phyloP scores from a whole-genome alignment of 2,888 invertebrate genomes.

The Unio pictorum region DNA sequence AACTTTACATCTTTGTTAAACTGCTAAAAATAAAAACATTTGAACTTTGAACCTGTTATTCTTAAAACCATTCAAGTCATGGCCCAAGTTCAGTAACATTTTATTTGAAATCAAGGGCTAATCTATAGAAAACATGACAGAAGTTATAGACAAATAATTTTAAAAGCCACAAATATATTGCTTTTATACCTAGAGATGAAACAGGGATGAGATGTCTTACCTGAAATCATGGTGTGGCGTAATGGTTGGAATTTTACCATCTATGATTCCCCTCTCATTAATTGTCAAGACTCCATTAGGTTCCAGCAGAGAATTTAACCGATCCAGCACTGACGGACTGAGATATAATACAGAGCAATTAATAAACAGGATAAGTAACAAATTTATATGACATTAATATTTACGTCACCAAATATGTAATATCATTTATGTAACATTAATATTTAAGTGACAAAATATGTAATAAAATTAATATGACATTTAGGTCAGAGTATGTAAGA shows the following conservation, averaged over 20 bases:
- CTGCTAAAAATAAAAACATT: neutral
- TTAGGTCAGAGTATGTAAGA: no score
- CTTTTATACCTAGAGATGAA: neutral
- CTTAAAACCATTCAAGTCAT: no score
- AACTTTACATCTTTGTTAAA: neutral
- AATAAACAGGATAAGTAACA: neutral
- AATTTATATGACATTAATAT: no score
- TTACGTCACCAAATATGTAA: no score
- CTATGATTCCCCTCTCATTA: constrained; percentile 89
- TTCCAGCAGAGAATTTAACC: constrained; percentile 95
- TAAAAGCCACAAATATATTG: neutral
- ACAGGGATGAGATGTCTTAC: constrained; percentile 48
- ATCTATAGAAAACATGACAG: neutral
- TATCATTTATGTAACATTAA: no score
- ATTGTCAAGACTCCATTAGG: constrained; percentile 90
- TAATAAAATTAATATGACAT: no score
- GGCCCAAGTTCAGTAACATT: no score
- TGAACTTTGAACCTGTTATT: neutral
- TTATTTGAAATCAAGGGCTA: neutral
- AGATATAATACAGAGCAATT: constrained; percentile 11
- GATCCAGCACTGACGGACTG: constrained; percentile 94
- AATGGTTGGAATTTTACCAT: constrained; percentile 83
- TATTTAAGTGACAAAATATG: no score
- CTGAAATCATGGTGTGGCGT: constrained; percentile 89
- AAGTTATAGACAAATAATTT: neutral